A percentile compares a stretch with the other conserved stretches of the same genome.
Evolutionary conservation across 2,113 vertebrate species (phyloP).

Genomic region (Tauraco erythrolophus): DNA sequence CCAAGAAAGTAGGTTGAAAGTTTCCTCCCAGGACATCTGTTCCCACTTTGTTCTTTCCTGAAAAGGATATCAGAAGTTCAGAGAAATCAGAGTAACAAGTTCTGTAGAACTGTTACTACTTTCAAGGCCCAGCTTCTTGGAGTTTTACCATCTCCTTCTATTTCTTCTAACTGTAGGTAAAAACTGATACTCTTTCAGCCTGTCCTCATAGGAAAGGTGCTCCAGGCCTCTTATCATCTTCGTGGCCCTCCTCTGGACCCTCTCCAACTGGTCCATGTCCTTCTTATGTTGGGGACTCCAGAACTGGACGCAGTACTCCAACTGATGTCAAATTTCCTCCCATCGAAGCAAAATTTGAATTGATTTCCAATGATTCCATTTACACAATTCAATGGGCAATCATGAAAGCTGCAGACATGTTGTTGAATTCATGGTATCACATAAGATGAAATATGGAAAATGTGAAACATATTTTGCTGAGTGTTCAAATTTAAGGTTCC

Average conservation of each 20-base stretch:
- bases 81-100: not conserved
- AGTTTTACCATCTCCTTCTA: not conserved
- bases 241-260: no score
- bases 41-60: not conserved
- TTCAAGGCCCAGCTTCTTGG: not conserved
- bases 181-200: no score
- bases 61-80: not conserved
- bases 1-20: not conserved
- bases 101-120: not conserved
- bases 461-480: not conserved
- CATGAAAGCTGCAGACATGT: not conserved
- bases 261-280: no score
- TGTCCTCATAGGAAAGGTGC: no score
- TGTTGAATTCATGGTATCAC: not conserved
- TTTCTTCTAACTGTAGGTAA: not conserved
- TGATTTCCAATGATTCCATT: not conserved
- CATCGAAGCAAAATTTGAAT: not conserved
- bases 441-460: not conserved
- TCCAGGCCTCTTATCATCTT: no score
- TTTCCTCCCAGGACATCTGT: not conserved
- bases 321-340: not conserved
- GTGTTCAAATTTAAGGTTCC: not conserved
- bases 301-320: no score
- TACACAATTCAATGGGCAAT: not conserved
- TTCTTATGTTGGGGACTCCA: no score